Evolutionary conservation across 2,797 vertebrate species (phyloP), one percentile per base, ranked within the genome.

Genomic region (Loris lydekkerianus): DNA sequence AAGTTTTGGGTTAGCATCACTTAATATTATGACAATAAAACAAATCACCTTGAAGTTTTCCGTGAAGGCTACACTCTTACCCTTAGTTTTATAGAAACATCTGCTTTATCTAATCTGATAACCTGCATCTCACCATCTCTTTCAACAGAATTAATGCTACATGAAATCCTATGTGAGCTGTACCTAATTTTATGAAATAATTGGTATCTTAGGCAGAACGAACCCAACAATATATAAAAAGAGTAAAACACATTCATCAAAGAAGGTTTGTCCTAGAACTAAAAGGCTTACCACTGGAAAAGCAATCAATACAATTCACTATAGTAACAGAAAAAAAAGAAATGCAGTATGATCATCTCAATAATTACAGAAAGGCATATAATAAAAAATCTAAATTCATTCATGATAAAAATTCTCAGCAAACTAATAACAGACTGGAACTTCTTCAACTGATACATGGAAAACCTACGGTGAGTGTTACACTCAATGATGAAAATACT

Each of bases 51-150:
- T 49, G 46, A 49, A 70, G 7, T 23, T 92, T 7, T 67, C n/a
- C 20, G 40, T 15, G 29, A 25, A 25, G 9, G 18, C 46, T 80
- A 37, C 17, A 43, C n/a, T 65, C 67, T 69, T 70, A 85, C 15
- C 23, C 40, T 96, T 67, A 63, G 15, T 86, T 94, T 89, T 75
- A 92, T 13, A 95, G 76, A 93, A 97, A 83, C 1, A 82, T 13
- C 60, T 84, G 1, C 11, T 91, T n/a, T 86, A 53, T 53, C 49
- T 53, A 14, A 23, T 34, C 6, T 72, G 86, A n/a, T 77, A 78
- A 21, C 27, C 80, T 40, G n/a, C 7, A 23, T 89, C 76, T 46
- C 34, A 83, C 20, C 86, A 29, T 23, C 34, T 58, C 40, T 84
- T 86, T 88, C 78, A 95, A 63, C 27, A 82, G n/a, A 84, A 92